Conservation (phyloP, 2,888 invertebrate genomes). For the Conomelus anceps region DNA sequence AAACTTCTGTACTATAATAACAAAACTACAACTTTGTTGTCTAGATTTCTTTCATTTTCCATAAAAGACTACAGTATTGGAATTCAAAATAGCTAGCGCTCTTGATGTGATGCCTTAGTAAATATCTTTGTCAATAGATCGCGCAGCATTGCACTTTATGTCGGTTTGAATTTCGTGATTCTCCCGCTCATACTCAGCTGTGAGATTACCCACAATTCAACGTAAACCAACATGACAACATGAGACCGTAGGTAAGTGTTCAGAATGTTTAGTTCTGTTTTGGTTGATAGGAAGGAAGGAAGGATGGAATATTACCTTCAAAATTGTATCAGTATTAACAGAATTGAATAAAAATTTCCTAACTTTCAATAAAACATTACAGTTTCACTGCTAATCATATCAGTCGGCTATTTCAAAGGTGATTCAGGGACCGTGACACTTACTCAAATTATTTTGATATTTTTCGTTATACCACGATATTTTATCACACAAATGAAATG, state of each 20-base stretch:
- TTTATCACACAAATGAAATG: not conserved
- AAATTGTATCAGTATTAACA: not conserved
- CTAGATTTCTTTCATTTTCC: not conserved
- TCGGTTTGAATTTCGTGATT: conserved; percentile 13
- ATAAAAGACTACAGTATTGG: not conserved
- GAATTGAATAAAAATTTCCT: not conserved
- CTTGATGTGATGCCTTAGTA: not conserved
- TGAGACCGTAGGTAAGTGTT: conserved; percentile 36
- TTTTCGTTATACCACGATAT: not conserved
- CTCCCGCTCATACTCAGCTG: conserved; percentile 24
- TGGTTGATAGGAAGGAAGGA: conserved; percentile 33
- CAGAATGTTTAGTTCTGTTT: conserved; percentile 35
- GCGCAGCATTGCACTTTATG: not conserved
- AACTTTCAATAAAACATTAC: not conserved
- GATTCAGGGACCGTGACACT: not conserved
- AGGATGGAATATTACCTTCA: not conserved
- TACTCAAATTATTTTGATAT: not conserved
- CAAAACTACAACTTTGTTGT: not conserved
- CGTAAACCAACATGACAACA: conserved; percentile 36
- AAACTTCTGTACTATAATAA: too few species aligned
- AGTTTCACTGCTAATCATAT: not conserved
- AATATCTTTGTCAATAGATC: not conserved
- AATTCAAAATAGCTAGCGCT: not conserved
- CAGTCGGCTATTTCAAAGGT: not conserved
- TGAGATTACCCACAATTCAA: conserved; percentile 32